Evolutionary conservation across 2,888 invertebrate genomes (phyloP).

Genomic region (Amphipyra tragopoginis): DNA sequence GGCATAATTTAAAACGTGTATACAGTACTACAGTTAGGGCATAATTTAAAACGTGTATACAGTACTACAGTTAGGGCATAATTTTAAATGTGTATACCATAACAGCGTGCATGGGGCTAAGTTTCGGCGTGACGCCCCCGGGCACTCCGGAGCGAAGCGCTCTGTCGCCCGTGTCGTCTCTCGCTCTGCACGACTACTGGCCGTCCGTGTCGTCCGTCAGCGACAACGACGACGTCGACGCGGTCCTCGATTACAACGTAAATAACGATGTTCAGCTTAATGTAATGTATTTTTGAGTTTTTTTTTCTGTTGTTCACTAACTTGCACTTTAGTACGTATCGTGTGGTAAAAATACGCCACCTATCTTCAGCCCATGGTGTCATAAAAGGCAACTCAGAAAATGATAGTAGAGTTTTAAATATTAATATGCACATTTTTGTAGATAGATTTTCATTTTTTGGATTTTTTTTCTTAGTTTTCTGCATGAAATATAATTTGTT

Average conservation of each 20-base stretch:
- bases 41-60: too few species aligned
- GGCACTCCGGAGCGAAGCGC: slow-evolving; percentile 60
- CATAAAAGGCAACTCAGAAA: too few species aligned
- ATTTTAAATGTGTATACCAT: slow-evolving; percentile 22
- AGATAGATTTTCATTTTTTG: too few species aligned
- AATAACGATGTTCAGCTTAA: slow-evolving; percentile 64
- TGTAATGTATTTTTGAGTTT: slow-evolving; percentile 43
- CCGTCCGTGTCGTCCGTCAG: slow-evolving; percentile 77
- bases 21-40: too few species aligned
- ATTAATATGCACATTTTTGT: too few species aligned
- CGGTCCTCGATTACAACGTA: slow-evolving; percentile 81
- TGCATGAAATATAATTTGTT: too few species aligned
- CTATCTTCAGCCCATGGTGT: too few species aligned
- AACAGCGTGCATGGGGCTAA: slow-evolving; percentile 46
- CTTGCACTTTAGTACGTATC: not conserved
- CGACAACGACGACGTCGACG: slow-evolving; percentile 82
- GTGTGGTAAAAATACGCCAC: too few species aligned
- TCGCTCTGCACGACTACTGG: slow-evolving; percentile 77
- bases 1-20: too few species aligned
- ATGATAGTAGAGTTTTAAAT: too few species aligned
- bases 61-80: too few species aligned
- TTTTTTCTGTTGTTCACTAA: slow-evolving; percentile 10
- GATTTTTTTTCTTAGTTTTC: too few species aligned
- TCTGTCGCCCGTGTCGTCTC: slow-evolving; percentile 58
- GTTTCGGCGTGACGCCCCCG: slow-evolving; percentile 54